Evolutionary conservation across 1,140 invertebrate species (phyloP), one percentile per base, ranked within the genome.

Genomic region (Drosophila auraria): DNA sequence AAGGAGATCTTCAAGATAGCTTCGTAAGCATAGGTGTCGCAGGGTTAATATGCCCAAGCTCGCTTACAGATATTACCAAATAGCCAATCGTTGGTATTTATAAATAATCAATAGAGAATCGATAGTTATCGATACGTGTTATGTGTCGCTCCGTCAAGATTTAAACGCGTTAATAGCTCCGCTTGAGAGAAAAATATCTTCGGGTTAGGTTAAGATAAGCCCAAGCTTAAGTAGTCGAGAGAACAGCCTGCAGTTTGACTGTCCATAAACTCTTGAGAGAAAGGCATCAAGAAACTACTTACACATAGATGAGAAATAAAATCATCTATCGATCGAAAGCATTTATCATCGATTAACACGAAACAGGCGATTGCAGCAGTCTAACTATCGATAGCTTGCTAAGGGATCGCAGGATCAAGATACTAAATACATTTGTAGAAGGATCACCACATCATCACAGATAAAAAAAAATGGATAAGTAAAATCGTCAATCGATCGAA

Each of bases 1-100:
- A 40, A 57, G 25, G 53, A n/a, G n/a, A 33, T 66, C 64, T 62
- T 30, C n/a, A 68, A 59, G 44, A 66, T 44, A 15, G 38, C 54
- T 64, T 44, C 17, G 4, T 20, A 36, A 14, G 20, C 17, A 20
- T 54, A 36, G 30, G 51, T 54, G 30, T 54, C 17, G 51, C 51
- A 54, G 51, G 20, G 51, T 36, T 36, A 36, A 20, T 36, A 36
- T 7, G 30, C 30, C 27, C 14, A 20, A 33, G 8, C 11, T 8
- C 17, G 12, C 27, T n/a, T 33, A 38, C 36, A 38, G 36, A 38
- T 12, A 38, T 38, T 38, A 38, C 36, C 0, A 9, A 14, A 14
- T 14, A 36, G 17, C 36, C 30, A 14, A 20, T 54, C 17, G 30
- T 8, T 53, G 27, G 50, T n/a, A 33, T 3, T 5, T 6, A 56